A percentile compares a stretch with the other conserved stretches of the same genome.
Conservation (phyloP, 2,113 vertebrate genomes). For the Azemiops feae region DNA sequence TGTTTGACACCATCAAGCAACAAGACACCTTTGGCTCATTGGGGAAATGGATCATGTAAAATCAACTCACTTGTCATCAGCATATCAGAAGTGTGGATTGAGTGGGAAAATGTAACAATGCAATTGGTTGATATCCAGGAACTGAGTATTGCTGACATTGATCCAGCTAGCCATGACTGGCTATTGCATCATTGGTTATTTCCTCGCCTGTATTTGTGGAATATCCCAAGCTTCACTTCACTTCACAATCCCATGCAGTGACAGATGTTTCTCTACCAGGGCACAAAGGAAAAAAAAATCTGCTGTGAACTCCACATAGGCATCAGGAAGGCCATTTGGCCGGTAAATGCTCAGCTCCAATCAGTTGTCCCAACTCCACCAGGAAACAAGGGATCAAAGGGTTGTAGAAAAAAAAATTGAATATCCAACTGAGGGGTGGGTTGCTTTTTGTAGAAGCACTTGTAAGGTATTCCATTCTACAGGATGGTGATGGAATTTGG, state of each 20-base stretch:
- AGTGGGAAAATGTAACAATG: not conserved
- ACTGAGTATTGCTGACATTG: not conserved
- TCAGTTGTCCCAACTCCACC: too few species aligned
- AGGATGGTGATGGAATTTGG: too few species aligned
- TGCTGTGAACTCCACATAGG: too few species aligned
- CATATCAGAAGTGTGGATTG: not conserved
- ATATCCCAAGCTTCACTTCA: not conserved
- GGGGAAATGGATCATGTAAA: not conserved
- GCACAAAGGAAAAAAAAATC: too few species aligned
- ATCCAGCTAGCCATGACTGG: not conserved
- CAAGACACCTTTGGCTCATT: not conserved
- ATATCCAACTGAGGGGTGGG: not conserved
- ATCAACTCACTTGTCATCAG: not conserved
- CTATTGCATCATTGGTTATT: not conserved
- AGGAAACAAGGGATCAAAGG: too few species aligned
- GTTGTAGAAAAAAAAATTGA: too few species aligned
- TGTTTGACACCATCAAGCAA: not conserved
- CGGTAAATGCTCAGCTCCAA: too few species aligned
- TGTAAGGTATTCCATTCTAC: not conserved
- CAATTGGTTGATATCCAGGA: not conserved
- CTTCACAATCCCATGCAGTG: too few species aligned
- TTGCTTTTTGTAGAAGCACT: not conserved
- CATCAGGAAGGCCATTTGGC: too few species aligned
- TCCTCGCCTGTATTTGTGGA: not conserved
- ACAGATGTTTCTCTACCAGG: too few species aligned